Evolutionary conservation across 2,113 vertebrate species (phyloP).

Genomic region (Oncorhynchus nerka): DNA sequence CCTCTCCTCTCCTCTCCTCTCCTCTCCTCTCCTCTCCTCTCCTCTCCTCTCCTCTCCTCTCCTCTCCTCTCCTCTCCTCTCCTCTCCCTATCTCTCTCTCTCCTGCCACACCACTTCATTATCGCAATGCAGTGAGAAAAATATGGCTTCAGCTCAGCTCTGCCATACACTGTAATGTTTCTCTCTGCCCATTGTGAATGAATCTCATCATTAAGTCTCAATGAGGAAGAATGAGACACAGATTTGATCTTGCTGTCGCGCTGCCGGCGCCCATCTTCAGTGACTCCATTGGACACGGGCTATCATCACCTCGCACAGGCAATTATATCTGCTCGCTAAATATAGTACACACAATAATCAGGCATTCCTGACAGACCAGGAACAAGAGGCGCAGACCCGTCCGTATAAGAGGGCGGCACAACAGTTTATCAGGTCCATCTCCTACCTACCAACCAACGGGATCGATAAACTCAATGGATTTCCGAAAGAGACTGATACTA

Average conservation of each 20-base stretch:
- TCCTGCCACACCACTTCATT: neutral
- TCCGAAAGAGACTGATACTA: neutral
- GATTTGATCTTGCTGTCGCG: slow-evolving; percentile 58
- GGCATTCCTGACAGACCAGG: slow-evolving; percentile 57
- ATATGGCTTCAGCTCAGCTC: slow-evolving; percentile 14
- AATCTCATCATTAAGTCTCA: slow-evolving; percentile 62
- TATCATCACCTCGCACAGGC: slow-evolving; percentile 58
- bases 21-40: too few relatives aligned
- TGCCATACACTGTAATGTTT: slow-evolving; percentile 26
- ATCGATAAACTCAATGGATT: slow-evolving; percentile 23
- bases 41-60: too few relatives aligned
- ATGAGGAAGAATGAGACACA: slow-evolving; percentile 52
- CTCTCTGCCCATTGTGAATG: slow-evolving; percentile 42
- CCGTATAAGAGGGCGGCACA: slow-evolving; percentile 16
- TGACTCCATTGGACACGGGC: slow-evolving; percentile 56
- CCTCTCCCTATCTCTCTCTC: neutral
- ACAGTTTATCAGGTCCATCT: slow-evolving; percentile 28
- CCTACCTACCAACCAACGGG: slow-evolving; percentile 29
- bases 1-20: too few relatives aligned
- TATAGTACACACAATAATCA: slow-evolving; percentile 71
- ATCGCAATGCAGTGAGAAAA: neutral
- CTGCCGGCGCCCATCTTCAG: slow-evolving; percentile 51
- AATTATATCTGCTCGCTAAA: slow-evolving; percentile 72
- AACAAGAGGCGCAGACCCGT: slow-evolving; percentile 41
- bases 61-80: too few relatives aligned